Evolutionary conservation across 1,140 invertebrate genomes (phyloP).

Genomic region (Bombus balteatus): DNA sequence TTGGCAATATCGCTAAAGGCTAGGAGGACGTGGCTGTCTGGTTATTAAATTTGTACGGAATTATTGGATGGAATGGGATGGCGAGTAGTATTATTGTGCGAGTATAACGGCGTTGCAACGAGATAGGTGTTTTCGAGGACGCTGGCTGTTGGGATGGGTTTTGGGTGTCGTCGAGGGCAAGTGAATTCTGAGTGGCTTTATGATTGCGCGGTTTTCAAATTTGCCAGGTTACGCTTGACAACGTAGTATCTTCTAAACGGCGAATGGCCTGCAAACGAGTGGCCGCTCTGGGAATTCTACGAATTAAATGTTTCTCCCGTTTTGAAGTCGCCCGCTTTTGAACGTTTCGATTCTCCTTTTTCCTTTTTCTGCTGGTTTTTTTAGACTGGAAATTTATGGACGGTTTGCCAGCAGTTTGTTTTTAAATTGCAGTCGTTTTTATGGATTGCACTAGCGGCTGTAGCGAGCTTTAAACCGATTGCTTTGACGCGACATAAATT

Average conservation of each 20-base stretch:
- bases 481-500: neutral
- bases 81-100: neutral
- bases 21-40: neutral
- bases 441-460: neutral
- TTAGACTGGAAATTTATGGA: neutral
- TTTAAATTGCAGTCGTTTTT: neutral
- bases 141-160: neutral
- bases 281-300: neutral
- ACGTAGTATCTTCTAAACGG: neutral
- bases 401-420: neutral
- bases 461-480: neutral
- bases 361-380: neutral
- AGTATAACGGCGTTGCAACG: neutral
- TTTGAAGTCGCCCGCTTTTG: neutral
- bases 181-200: neutral
- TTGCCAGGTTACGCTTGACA: neutral
- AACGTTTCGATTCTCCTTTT: neutral
- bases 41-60: conserved; percentile 33
- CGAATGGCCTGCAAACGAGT: neutral
- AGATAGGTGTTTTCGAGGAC: neutral
- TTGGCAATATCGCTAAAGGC: neutral
- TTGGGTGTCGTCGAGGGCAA: neutral
- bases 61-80: conserved; percentile 5
- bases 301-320: neutral
- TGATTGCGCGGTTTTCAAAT: neutral